Percentiles rank a stretch among this genome's conserved stretches.
These are phyloP conservation scores for Oeneis ivallda DNA, from an alignment of 2,888 invertebrate species.

Conservation along the genomic window DNA sequence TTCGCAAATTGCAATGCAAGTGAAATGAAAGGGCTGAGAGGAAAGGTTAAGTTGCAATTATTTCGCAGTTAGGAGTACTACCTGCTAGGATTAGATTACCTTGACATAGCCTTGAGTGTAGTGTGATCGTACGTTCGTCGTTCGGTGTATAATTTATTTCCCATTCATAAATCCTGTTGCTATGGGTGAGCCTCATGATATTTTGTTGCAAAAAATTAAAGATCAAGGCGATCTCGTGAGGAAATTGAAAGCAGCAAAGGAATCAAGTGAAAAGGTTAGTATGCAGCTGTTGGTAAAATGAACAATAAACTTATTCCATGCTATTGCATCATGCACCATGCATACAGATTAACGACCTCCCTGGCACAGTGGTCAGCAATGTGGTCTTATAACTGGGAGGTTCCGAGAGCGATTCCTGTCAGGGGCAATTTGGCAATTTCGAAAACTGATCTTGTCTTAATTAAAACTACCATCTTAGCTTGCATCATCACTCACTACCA, in stretches of 20 bases:
- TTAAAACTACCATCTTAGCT: no score
- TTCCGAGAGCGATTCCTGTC: no score
- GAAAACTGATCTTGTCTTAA: no score
- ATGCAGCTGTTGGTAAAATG: not conserved
- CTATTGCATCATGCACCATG: constrained; percentile 29
- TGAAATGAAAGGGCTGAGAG: constrained; percentile 37
- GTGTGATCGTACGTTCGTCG: constrained; percentile 24
- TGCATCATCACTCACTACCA: no score
- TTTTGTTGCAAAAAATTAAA: constrained; percentile 67
- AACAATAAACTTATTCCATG: constrained; percentile 6
- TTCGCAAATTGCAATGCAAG: constrained; percentile 21
- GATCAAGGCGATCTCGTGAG: constrained; percentile 91
- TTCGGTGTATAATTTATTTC: constrained; percentile 23
- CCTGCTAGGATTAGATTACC: constrained; percentile 52
- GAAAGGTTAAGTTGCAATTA: constrained; percentile 60
- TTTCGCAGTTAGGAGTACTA: constrained; percentile 41
- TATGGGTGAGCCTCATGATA: constrained; percentile 69
- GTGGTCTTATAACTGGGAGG: no score
- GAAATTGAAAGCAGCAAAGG: constrained; percentile 90
- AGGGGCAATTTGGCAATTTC: no score
- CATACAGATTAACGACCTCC: no score
- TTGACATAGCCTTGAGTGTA: constrained; percentile 53
- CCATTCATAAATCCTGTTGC: constrained; percentile 27
- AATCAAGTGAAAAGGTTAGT: constrained; percentile 87
- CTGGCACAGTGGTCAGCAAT: no score